Conservation (phyloP, 1,140 invertebrate species). For the Neuroterus valhalla region DNA sequence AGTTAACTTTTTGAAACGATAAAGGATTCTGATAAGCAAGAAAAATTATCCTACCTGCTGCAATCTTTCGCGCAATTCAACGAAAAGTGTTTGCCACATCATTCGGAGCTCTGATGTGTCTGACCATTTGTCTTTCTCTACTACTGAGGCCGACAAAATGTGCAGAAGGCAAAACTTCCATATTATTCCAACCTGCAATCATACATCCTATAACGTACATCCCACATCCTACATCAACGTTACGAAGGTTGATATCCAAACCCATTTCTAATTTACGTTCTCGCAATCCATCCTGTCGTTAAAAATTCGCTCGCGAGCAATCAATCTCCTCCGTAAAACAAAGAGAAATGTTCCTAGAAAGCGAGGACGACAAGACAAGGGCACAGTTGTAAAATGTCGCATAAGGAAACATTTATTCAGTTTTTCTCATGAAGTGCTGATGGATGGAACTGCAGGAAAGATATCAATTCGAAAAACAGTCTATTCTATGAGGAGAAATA, state of each 20-base stretch:
- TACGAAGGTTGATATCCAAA: conserved; percentile 45
- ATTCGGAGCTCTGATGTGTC: conserved; percentile 36
- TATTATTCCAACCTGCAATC: not conserved
- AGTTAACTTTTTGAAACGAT: not conserved
- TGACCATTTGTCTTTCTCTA: conserved; percentile 53
- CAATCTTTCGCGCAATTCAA: not conserved
- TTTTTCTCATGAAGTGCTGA: not conserved
- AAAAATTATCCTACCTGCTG: conserved; percentile 1
- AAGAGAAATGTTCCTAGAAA: not conserved
- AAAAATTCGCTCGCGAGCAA: conserved; percentile 31
- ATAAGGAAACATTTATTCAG: not conserved
- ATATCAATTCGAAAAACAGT: too few relatives aligned
- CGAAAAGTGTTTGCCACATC: not conserved
- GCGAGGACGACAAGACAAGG: not conserved
- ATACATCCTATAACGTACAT: not conserved
- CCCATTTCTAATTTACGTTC: conserved; percentile 46
- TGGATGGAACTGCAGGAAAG: not conserved
- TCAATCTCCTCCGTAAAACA: conserved; percentile 20
- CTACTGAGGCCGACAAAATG: conserved; percentile 31
- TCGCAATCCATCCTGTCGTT: conserved; percentile 31
- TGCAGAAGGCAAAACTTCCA: not conserved
- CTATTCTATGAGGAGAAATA: too few relatives aligned
- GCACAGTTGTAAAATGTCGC: conserved; percentile 6
- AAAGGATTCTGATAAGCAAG: not conserved
- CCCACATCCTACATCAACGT: conserved; percentile 43